Percentiles rank a stretch among this genome's conserved stretches.
Evolutionary conservation across 1,140 invertebrate species (phyloP).

Genomic region (Pararge aegeria): DNA sequence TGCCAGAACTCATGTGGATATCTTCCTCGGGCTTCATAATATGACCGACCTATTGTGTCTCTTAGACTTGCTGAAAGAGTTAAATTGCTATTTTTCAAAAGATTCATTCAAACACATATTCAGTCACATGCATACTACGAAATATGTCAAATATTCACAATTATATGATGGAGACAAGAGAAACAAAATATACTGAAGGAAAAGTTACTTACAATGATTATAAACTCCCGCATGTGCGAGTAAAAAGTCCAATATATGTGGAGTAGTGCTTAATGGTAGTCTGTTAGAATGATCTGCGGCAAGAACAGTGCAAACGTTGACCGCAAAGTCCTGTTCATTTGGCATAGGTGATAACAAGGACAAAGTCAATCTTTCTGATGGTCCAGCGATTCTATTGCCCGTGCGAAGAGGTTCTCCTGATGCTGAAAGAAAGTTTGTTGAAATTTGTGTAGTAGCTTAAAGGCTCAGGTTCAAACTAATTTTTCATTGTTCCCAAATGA

Average conservation of each 20-base stretch:
- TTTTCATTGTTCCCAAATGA: too few relatives aligned
- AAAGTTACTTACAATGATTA: conserved; percentile 85
- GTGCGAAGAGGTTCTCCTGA: conserved; percentile 92
- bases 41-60: conserved; percentile 87
- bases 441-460: background rate
- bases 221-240: conserved; percentile 96
- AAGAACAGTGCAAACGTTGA: conserved; percentile 97
- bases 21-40: conserved; percentile 85
- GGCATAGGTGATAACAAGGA: conserved; percentile 96
- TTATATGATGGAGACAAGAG: background rate
- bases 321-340: conserved; percentile 99
- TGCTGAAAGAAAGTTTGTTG: conserved; percentile 77
- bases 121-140: too few relatives aligned
- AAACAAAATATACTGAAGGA: background rate
- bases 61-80: conserved; percentile 82
- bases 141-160: background rate
- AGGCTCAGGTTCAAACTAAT: background rate
- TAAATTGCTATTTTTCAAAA: background rate
- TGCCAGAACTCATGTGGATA: conserved; percentile 89
- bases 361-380: conserved; percentile 92
- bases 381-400: conserved; percentile 83
- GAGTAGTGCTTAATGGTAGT: conserved; percentile 90
- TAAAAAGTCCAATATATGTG: conserved; percentile 92
- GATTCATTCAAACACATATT: too few relatives aligned
- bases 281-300: conserved; percentile 96